phyloP scores from a whole-genome alignment of 2,888 invertebrate genomes.

The Lamellibrachia columna region DNA sequence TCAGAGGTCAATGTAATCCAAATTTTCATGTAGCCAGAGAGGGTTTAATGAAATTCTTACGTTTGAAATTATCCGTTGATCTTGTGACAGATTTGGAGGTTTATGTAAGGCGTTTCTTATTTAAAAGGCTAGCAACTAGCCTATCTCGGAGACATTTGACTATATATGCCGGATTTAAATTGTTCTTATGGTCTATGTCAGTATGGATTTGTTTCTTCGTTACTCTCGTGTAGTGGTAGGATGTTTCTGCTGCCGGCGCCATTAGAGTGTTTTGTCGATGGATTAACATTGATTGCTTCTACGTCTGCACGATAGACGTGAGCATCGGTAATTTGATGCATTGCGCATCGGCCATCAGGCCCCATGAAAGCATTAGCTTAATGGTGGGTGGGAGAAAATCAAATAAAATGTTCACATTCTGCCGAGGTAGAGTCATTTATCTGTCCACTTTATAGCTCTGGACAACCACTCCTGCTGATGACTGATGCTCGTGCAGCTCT shows the following conservation, averaged over 20 bases:
- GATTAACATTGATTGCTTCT: not conserved
- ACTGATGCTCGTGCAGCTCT: not conserved
- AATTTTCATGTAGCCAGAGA: too few relatives aligned
- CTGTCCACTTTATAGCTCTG: not conserved
- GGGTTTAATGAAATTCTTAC: not conserved
- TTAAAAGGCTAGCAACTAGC: not conserved
- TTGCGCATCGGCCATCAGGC: not conserved
- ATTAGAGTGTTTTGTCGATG: not conserved
- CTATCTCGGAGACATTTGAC: not conserved
- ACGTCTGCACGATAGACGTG: not conserved
- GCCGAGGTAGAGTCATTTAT: not conserved
- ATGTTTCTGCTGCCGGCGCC: not conserved
- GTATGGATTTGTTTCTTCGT: not conserved
- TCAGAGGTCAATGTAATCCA: too few relatives aligned
- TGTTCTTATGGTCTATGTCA: not conserved
- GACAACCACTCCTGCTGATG: not conserved
- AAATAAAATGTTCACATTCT: conserved; percentile 9
- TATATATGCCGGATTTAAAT: not conserved
- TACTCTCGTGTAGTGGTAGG: not conserved
- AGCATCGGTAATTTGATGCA: not conserved
- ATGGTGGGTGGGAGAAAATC: not conserved
- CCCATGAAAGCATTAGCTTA: not conserved
- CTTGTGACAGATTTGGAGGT: not conserved
- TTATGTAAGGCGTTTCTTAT: not conserved
- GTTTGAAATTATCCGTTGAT: not conserved